Conservation (phyloP, 2,888 invertebrate species). For the Dolomedes plantarius region DNA sequence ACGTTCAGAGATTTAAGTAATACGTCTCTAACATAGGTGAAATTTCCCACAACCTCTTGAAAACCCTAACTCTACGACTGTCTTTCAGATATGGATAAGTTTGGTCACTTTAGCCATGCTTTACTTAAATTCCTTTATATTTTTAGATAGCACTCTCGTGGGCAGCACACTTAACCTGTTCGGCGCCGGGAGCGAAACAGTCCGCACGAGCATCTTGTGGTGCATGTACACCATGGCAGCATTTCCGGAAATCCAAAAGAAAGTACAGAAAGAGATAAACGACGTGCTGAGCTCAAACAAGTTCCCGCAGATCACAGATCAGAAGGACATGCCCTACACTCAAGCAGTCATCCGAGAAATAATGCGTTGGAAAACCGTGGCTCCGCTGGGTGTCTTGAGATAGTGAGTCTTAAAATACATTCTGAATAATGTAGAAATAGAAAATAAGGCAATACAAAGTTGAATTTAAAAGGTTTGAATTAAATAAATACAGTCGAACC, state of each 20-base stretch:
- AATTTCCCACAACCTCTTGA: no score
- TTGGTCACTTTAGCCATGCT: no score
- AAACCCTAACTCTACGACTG: no score
- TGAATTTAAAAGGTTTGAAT: no score
- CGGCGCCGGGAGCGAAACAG: slow-evolving; percentile 71
- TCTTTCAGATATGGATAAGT: no score
- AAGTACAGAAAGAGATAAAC: slow-evolving; percentile 81
- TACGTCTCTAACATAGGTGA: no score
- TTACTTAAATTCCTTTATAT: no score
- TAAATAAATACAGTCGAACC: no score
- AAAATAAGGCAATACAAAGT: no score
- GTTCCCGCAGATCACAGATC: slow-evolving; percentile 80
- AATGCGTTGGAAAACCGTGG: slow-evolving; percentile 82
- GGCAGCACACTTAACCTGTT: slow-evolving; percentile 61
- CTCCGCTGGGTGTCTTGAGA: slow-evolving; percentile 64
- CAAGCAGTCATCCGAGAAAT: slow-evolving; percentile 87
- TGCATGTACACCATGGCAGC: slow-evolving; percentile 80
- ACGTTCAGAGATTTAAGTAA: no score
- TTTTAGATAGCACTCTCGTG: slow-evolving; percentile 51
- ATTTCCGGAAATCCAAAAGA: slow-evolving; percentile 80
- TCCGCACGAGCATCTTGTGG: slow-evolving; percentile 69
- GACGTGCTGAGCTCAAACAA: slow-evolving; percentile 80
- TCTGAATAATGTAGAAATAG: no score
- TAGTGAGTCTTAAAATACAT: slow-evolving; percentile 57
- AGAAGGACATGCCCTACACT: slow-evolving; percentile 85